Percentiles rank a stretch among this genome's conserved stretches.
Evolutionary conservation across 2,113 vertebrate genomes (phyloP).

Genomic region (Xenus cinereus): DNA sequence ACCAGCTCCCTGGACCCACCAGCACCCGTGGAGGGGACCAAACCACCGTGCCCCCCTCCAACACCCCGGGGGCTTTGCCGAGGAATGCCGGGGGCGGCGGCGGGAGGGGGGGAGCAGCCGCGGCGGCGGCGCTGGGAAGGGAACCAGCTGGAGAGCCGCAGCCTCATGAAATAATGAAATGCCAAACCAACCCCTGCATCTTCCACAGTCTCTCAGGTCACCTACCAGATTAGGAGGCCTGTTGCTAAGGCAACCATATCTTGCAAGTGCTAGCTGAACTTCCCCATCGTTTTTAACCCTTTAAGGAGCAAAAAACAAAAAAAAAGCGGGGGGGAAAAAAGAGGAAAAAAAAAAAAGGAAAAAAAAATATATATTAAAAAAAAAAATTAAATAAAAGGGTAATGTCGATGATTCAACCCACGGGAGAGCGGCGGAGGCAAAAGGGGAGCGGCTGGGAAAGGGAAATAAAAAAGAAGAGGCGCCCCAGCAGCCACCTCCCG

Average conservation of each 20-base stretch:
- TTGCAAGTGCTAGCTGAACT: constrained; percentile 85
- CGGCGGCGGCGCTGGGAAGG: constrained; percentile 71
- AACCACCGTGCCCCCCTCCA: background rate
- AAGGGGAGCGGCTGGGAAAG: background rate
- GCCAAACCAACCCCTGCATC: constrained; percentile 83
- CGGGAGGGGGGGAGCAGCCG: constrained; percentile 27
- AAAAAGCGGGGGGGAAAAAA: background rate
- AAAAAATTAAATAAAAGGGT: background rate
- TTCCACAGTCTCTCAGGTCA: constrained; percentile 90
- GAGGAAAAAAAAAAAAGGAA: background rate
- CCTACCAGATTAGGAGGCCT: constrained; percentile 90
- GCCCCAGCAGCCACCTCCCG: constrained; percentile 7
- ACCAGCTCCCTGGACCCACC: background rate
- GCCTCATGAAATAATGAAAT: constrained; percentile 85
- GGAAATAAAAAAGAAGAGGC: constrained; percentile 1
- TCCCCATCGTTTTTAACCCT: constrained; percentile 87
- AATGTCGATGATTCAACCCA: background rate
- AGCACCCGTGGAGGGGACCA: background rate
- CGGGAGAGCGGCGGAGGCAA: background rate
- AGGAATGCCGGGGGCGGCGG: constrained; percentile 71
- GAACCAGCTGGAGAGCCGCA: constrained; percentile 82
- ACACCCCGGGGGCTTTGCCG: constrained; percentile 34
- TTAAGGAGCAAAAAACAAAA: constrained; percentile 42
- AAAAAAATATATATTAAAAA: background rate
- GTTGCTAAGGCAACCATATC: constrained; percentile 93